Conservation (phyloP, 2,113 vertebrate genomes). For the Pygathrix nemaeus region DNA sequence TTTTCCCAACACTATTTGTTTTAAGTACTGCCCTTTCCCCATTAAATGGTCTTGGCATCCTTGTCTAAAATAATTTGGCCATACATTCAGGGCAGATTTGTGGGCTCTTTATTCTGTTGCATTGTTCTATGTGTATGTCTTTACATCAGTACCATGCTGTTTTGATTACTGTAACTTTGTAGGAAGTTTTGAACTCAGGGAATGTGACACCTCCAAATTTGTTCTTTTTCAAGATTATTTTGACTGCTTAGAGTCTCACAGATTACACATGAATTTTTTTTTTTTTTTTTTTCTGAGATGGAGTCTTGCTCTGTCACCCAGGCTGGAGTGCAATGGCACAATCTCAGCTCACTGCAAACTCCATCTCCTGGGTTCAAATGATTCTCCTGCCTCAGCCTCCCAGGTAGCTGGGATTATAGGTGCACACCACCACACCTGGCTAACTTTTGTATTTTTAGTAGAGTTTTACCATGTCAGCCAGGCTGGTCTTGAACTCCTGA, state of each 20-base stretch:
- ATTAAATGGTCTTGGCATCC: background rate
- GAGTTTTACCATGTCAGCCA: too few species aligned
- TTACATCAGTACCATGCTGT: background rate
- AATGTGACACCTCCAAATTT: background rate
- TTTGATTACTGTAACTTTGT: background rate
- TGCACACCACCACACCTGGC: too few species aligned
- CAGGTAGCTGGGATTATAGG: too few species aligned
- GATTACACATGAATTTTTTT: background rate
- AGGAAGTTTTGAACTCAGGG: background rate
- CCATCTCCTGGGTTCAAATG: too few species aligned
- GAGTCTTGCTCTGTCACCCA: too few species aligned
- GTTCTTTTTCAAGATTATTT: background rate
- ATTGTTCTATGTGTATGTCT: background rate
- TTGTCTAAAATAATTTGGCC: background rate
- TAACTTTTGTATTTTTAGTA: too few species aligned
- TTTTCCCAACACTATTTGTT: background rate
- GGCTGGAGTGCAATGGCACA: too few species aligned
- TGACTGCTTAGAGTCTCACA: background rate
- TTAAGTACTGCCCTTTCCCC: background rate
- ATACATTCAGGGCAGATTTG: background rate
- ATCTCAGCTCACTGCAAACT: too few species aligned
- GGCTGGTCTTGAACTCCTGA: too few species aligned
- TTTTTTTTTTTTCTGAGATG: too few species aligned
- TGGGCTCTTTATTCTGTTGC: background rate
- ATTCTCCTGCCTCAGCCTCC: too few species aligned